phyloP scores from a whole-genome alignment of 2,888 invertebrate genomes.

The Xestia rhomboidea region DNA sequence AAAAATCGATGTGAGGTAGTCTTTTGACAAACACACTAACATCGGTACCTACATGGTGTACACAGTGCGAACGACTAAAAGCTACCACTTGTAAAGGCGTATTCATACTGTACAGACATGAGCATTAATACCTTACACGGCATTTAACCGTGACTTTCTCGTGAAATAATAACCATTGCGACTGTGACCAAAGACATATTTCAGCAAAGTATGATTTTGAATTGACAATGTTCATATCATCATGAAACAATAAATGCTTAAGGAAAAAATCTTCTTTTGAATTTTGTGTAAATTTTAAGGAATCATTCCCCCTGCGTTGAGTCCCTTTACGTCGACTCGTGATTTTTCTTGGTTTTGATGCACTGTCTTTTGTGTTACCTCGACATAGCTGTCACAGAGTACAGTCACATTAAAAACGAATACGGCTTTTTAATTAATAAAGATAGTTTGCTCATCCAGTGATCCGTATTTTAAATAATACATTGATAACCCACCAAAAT shows the following conservation, averaged over 20 bases:
- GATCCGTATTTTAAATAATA: too few species aligned
- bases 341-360: too few species aligned
- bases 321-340: too few species aligned
- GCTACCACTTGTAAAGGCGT: constrained; percentile 46
- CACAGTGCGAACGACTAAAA: constrained; percentile 42
- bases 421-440: too few species aligned
- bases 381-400: too few species aligned
- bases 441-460: too few species aligned
- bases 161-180: neutral
- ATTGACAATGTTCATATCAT: neutral
- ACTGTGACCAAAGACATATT: neutral
- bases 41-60: constrained; percentile 17
- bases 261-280: neutral
- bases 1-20: constrained; percentile 54
- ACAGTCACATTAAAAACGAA: too few species aligned
- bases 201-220: neutral
- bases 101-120: constrained; percentile 21
- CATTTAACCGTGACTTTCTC: neutral
- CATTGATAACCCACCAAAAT: too few species aligned
- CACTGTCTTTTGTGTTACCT: too few species aligned
- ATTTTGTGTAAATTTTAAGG: neutral
- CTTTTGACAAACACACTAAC: constrained; percentile 50
- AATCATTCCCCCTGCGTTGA: too few species aligned
- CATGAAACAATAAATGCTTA: neutral
- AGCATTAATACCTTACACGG: neutral